A percentile compares a stretch with the other conserved stretches of the same genome.
phyloP scores from a whole-genome alignment of 2,113 vertebrate species.

The Dryoscopus gambensis region DNA sequence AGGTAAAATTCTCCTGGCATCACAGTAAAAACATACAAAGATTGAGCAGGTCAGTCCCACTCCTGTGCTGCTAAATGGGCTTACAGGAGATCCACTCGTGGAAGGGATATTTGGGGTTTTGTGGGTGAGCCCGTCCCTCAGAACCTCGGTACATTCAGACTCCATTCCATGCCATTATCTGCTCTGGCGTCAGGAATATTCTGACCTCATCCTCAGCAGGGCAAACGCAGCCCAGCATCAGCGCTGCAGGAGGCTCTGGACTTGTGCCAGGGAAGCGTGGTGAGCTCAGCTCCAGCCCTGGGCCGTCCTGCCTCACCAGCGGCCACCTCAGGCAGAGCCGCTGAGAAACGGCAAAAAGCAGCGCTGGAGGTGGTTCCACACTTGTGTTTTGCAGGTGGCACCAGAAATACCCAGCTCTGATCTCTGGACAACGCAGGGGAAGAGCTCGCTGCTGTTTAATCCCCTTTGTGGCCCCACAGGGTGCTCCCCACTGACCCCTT shows the following conservation, averaged over 20 bases:
- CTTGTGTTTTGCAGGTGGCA: not conserved
- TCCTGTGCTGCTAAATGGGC: not conserved
- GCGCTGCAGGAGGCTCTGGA: not conserved
- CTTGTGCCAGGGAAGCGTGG: not conserved
- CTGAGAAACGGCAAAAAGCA: not conserved
- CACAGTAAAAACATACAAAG: not conserved
- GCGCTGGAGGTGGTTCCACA: not conserved
- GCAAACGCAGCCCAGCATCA: not conserved
- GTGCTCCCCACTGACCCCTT: no score
- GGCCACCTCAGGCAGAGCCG: not conserved
- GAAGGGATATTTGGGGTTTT: not conserved
- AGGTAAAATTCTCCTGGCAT: not conserved
- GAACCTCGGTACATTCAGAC: not conserved
- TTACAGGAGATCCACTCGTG: not conserved
- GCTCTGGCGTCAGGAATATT: not conserved
- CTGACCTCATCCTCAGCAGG: not conserved
- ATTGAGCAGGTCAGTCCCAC: not conserved
- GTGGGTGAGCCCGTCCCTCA: not conserved
- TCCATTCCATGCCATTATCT: not conserved
- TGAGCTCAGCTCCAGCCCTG: not conserved
- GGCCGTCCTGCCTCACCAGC: fast-evolving
- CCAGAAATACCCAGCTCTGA: not conserved
- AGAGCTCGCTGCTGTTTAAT: not conserved
- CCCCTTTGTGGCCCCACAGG: not conserved
- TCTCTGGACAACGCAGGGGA: not conserved